These are phyloP conservation scores for Pseudorasbora parva DNA, from an alignment of 2,113 vertebrate genomes.

Conservation along the genomic window DNA sequence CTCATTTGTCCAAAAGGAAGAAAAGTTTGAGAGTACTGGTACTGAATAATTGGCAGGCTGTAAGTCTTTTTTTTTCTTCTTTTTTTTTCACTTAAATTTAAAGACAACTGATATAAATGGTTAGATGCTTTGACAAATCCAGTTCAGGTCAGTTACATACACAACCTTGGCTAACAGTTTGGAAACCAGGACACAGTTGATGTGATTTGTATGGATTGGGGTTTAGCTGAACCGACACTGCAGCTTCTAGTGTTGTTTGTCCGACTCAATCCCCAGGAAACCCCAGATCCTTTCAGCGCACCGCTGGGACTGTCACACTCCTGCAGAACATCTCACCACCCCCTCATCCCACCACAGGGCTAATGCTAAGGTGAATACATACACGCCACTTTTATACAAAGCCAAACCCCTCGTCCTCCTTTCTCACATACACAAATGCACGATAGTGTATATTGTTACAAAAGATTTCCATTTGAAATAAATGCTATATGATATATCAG, in stretches of 20 bases:
- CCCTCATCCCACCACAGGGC: not conserved
- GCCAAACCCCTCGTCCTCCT: conserved; percentile 21
- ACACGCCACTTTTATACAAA: conserved; percentile 17
- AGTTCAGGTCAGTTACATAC: conserved; percentile 7
- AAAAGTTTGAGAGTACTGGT: not conserved
- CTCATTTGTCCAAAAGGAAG: not conserved
- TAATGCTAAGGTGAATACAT: conserved; percentile 31
- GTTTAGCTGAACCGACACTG: not conserved
- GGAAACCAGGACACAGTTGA: conserved; percentile 1
- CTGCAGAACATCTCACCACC: conserved; percentile 18
- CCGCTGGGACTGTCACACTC: conserved; percentile 43
- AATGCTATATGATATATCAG: no score
- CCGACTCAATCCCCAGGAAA: conserved; percentile 14
- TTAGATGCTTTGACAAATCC: conserved; percentile 21
- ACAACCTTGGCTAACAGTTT: conserved; percentile 5
- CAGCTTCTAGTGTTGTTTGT: conserved; percentile 12
- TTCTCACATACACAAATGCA: no score
- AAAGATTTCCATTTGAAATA: no score
- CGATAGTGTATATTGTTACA: no score
- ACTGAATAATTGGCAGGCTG: not conserved
- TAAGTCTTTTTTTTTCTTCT: not conserved
- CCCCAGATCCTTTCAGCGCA: conserved; percentile 23
- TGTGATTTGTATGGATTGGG: conserved; percentile 37
- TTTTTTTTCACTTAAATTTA: not conserved
- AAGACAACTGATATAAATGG: conserved; percentile 1